Evolutionary conservation across 2,113 vertebrate genomes (phyloP), one percentile per base, ranked within the genome.

Genomic region (Tamias sibiricus): DNA sequence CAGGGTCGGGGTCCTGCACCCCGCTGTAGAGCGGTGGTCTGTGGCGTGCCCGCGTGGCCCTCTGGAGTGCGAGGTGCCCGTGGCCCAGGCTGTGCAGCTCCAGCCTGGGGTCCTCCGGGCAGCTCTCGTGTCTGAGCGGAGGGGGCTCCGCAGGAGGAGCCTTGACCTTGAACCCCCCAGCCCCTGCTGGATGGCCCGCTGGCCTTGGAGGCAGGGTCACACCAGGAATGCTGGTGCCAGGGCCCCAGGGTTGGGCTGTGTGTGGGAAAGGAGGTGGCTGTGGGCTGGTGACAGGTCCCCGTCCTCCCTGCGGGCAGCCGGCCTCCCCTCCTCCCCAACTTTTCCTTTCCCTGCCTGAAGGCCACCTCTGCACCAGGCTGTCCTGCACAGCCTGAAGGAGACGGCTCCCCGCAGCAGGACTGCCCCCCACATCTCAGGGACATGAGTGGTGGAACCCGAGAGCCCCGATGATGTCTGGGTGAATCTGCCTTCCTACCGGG

Each of bases 41-140:
- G 14, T 40, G n/a, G 40, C 35, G 2, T 16, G 69, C 24, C 49
- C 32, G 20, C 40, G 40, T 24, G 16, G 57, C 10, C 59, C 59
- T 57, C 47, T 2, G 4, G 62, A 37, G 52, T 30, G 42, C 4
- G 1, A 1, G 1, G 11, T 6, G 16, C 13, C 2, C 20, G 1
- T 9, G 20, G 20, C 37, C 2, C 26, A 4, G 52, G 24, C 37
- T 10, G 0, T 57, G 42, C 68, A 75, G 47, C 37, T 40, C 13
- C 24, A 52, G 6, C 30, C 40, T 76, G 28, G 40, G 6, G 19
- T 57, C 19, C 37, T 30, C 24, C n/a, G 26, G 52, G 69, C 1
- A 8, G 12, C 72, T 40, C 40, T 89, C 17, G 37, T 59, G 13
- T 17, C 4, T 12, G 35, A 87, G 37, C 26, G 11, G 26, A 76